A percentile compares a stretch with the other conserved stretches of the same genome.
These are phyloP conservation scores for Oreonectes daqikongensis DNA, from an alignment of 2,797 vertebrate genomes.

Conservation along the genomic window DNA sequence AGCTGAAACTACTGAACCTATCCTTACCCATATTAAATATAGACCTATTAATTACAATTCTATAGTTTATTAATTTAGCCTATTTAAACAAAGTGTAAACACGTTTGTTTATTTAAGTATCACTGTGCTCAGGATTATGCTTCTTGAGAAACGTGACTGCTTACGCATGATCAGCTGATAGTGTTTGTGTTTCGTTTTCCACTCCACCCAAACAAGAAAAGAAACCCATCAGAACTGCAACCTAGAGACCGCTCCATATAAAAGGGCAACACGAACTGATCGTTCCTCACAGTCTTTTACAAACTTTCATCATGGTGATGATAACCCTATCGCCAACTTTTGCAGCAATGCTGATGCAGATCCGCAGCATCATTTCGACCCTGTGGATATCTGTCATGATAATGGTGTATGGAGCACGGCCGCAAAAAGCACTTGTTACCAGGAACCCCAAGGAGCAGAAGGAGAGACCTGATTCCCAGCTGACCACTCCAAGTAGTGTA, in stretches of 20 bases:
- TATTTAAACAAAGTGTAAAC: too few relatives aligned
- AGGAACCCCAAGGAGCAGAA: background rate
- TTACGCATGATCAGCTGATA: background rate
- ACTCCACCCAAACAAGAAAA: background rate
- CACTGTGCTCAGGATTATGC: too few relatives aligned
- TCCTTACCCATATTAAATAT: too few relatives aligned
- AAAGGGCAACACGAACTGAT: background rate
- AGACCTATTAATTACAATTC: too few relatives aligned
- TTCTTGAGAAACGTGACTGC: background rate
- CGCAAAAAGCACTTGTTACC: background rate
- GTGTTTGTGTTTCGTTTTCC: slow-evolving; percentile 27
- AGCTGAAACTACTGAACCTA: too few relatives aligned
- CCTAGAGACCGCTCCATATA: background rate
- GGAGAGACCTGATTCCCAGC: background rate
- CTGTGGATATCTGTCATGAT: slow-evolving; percentile 46
- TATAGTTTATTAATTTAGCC: too few relatives aligned
- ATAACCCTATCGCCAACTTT: slow-evolving; percentile 35
- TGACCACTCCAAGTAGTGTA: slow-evolving; percentile 67
- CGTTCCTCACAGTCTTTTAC: background rate
- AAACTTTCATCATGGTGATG: slow-evolving; percentile 48
- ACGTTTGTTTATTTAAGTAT: too few relatives aligned
- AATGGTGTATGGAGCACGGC: background rate
- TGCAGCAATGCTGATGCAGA: slow-evolving; percentile 58
- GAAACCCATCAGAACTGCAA: background rate
- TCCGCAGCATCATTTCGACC: slow-evolving; percentile 47